These are phyloP conservation scores for Synergus gifuensis DNA, from an alignment of 2,888 invertebrate genomes.

Conservation along the genomic window DNA sequence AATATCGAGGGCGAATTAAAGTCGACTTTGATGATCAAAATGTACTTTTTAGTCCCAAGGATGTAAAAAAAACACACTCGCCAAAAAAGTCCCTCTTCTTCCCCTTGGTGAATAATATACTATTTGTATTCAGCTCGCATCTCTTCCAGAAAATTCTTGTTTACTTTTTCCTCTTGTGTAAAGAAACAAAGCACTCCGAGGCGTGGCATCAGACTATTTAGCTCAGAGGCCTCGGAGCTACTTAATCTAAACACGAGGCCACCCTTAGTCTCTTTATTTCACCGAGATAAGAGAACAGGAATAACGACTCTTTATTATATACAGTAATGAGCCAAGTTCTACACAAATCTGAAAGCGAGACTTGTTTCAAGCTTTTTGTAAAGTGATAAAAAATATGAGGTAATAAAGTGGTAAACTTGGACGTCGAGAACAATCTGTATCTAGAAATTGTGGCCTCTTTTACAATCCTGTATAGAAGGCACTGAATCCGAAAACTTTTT, in stretches of 20 bases:
- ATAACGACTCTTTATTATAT: constrained; percentile 67
- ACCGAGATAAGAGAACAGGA: constrained; percentile 63
- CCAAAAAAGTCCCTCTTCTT: no score
- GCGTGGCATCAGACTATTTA: constrained; percentile 10
- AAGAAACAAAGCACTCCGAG: constrained; percentile 17
- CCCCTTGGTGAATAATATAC: no score
- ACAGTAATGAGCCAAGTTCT: constrained; percentile 65
- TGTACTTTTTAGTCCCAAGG: no score
- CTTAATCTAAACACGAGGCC: constrained; percentile 40
- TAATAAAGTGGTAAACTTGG: constrained; percentile 33
- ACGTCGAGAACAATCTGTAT: constrained; percentile 26
- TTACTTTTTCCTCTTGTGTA: neutral
- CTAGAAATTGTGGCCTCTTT: neutral
- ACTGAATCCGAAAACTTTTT: neutral
- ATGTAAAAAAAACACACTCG: no score
- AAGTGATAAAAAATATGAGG: constrained; percentile 34
- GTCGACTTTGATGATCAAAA: no score
- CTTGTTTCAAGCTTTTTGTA: constrained; percentile 21
- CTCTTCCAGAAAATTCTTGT: neutral
- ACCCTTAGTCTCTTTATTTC: constrained; percentile 63
- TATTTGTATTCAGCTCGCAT: neutral
- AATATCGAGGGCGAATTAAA: no score
- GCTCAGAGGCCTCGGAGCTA: constrained; percentile 28
- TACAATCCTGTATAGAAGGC: neutral
- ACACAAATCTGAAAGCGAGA: constrained; percentile 17